phyloP scores from a whole-genome alignment of 2,113 vertebrate genomes.

The Mandrillus leucophaeus region DNA sequence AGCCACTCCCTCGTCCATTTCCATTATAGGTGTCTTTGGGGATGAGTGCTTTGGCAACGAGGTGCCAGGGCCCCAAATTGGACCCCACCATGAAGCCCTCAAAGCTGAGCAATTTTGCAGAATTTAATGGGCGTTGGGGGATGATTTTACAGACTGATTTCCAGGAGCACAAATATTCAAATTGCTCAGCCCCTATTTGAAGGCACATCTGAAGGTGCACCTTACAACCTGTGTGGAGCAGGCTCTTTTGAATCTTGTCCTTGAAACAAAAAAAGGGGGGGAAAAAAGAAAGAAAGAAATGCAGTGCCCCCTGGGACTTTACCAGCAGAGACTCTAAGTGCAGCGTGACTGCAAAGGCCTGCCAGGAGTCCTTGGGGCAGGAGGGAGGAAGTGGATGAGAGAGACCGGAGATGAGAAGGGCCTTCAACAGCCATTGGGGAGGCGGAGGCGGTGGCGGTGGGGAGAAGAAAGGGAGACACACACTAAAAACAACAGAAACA shows the following conservation, averaged over 20 bases:
- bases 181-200: slow-evolving; percentile 86
- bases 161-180: slow-evolving; percentile 86
- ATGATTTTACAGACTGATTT: slow-evolving; percentile 84
- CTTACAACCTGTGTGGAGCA: slow-evolving; percentile 86
- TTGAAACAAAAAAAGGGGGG: slow-evolving; percentile 84
- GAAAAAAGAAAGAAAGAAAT: slow-evolving; percentile 41
- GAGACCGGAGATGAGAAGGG: slow-evolving; percentile 87
- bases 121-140: slow-evolving; percentile 87
- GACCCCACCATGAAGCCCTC: slow-evolving; percentile 67
- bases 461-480: slow-evolving; percentile 86
- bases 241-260: slow-evolving; percentile 88
- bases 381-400: slow-evolving; percentile 87
- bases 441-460: slow-evolving; percentile 73
- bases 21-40: slow-evolving; percentile 66
- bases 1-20: slow-evolving; percentile 78
- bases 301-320: slow-evolving; percentile 84
- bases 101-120: slow-evolving; percentile 81
- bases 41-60: not conserved
- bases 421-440: slow-evolving; percentile 88
- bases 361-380: slow-evolving; percentile 86
- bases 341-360: slow-evolving; percentile 85
- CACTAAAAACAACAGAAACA: slow-evolving; percentile 87
- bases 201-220: slow-evolving; percentile 87
- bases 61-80: slow-evolving; percentile 43
- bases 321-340: slow-evolving; percentile 86